Evolutionary conservation across 2,113 vertebrate species (phyloP), one percentile per base, ranked within the genome.

Genomic region (Oxyura jamaicensis): DNA sequence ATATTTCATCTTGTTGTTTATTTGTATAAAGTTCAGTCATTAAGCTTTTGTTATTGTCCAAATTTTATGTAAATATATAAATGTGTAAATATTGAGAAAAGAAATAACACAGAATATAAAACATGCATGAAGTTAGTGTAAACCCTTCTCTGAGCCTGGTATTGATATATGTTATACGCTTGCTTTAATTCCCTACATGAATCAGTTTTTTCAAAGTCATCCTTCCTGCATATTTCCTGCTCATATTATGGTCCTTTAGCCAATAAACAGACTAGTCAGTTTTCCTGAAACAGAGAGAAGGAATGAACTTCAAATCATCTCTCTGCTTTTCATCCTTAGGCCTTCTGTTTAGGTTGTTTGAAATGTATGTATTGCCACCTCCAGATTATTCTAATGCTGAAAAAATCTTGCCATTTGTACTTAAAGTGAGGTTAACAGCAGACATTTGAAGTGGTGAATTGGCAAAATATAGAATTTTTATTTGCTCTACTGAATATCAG

Each of bases 1-100:
- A 17, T 80, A 52, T 88, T 88, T 88, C 15, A 66, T 80, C 42
- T 11, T 48, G 46, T 65, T 76, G 15, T 74, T 91, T 85, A 91
- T 88, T 80, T 95, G 39, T 86, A 95, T 96, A 93, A 93, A 94
- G 63, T 92, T 90, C 46, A 48, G 46, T 11, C 46, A 48, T 11
- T 96, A 96, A 89, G 42, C 59, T 96, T 96, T 97, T 92, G 91
- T 93, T 97, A 95, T 84, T 93, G 88, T 95, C 90, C 89, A 97
- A 94, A 93, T 96, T 96, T 80, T 96, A 92, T 91, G 90, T 95
- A 94, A 96, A 94, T 50, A 50, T 50, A 80, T 71, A 94, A 75
- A 95, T 93, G 94, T 76, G 91, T 95, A 93, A 96, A 91, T 90
- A 56, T 82, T 93, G 94, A 96, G 72, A 89, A 89, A 97, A 97